Base-by-base conservation (phyloP, 2,113 vertebrate genomes). In the Riparia riparia region DNA sequence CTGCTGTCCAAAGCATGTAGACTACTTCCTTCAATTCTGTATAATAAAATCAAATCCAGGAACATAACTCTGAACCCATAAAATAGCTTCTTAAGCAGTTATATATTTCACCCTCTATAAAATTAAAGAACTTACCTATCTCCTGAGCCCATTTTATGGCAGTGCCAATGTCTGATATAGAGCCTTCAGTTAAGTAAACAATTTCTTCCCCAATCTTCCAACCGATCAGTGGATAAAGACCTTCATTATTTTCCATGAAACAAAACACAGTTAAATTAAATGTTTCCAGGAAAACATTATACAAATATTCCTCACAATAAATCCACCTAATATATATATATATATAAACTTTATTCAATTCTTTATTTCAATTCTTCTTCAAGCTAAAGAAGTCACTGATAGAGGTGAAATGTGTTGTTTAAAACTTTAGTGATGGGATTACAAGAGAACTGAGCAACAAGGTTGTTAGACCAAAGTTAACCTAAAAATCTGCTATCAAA, bases 161-260 rank as follows among this genome's bases (percentile, higher is more conserved):
- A 5, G 98, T 98, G 41, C 99, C 99, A 0, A 99, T 98, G 66
- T 99, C 99, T 4, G 99, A 98, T 47, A 99, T 97, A 47, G 98
- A 99, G 70, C 99, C 98, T 98, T 99, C 99, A 18, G 99, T 98
- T 88, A 99, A 94, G 92, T 98, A 99, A 37, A 99, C 98, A 91
- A 99, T 88, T 94, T 99, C 99, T 51, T 98, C 87, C 16, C 99
- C 99, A 53, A 99, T 99, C 97, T 99, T 99, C 99, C 99, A 99
- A 13, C 99, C 99, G 73, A 99, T 98, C 86, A 99, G 49, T 24
- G 99, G 99, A 97, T 99, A 99, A 72, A 99, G 98, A 61, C 98
- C 99, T 99, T 88, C 88, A 44, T 95, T 76, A 81, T 72, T 90
- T 95, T 89, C 20, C 78, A 94, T 22, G 26, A 65, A 91, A 85